Base-by-base conservation (phyloP, 37 sponge, comb jelly and placozoan species). In the Crambe crambe region DNA sequence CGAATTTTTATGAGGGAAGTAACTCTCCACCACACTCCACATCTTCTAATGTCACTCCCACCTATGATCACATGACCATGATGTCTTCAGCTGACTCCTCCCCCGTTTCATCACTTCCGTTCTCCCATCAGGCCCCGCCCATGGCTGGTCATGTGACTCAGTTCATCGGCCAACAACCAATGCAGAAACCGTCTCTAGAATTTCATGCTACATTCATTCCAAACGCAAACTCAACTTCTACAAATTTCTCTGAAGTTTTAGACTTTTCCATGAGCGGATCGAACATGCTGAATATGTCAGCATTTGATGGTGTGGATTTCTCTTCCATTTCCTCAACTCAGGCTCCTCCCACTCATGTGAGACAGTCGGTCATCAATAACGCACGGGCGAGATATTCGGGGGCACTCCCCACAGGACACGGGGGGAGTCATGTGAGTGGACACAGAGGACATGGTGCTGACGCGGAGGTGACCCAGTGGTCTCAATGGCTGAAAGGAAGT, bases 401-500 rank as follows among this genome's bases (percentile, higher is more conserved):
- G 20, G 27, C 27, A 1, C 25, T 57, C 23, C 76, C 76, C 1
- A 5, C 35, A 9, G 35, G 23, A 8, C 75, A 1, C 34, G 47
- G 31, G 10, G 18, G 26, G 5, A 23, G 22, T 12, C 68, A 54
- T 36, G 35, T 34, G 35, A 29, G 10, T 2, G 66, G 66, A 2
- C 66, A 31, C 35, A 17, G 5, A 2, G 66, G 66, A 9, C 0
- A 2, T 31, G 30, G 38, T n/a, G 5, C 68, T 42, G 4, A 42
- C 51, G 15, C 66, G 41, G 74, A 68, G 57, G 62, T 35, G 9
- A 54, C 68, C 6, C 79, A 79, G 74, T 82, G 73, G 73, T 77
- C 85, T 1, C 77, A 77, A 54, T 85, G 85, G 85, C 64, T 85
- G 15, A 63, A 85, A 57, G 72, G 69, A 40, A 36, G 71, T 42